Conservation (phyloP, 2,888 invertebrate genomes). For the Griposia aprilina region DNA sequence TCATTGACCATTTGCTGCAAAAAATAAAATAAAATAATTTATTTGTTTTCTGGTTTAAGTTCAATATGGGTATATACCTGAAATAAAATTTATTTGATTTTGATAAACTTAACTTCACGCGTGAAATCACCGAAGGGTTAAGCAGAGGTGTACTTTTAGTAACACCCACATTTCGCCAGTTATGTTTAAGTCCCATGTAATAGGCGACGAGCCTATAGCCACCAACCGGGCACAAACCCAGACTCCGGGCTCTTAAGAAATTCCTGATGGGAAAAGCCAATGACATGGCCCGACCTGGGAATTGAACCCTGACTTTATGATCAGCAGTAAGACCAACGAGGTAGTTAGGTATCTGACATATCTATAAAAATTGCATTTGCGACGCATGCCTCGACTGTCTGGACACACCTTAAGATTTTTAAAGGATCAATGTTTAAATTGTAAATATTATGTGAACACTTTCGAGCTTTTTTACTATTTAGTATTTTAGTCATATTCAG, state of each 20-base stretch:
- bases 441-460: constrained; percentile 61
- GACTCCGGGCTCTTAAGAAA: background rate
- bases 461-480: constrained; percentile 63
- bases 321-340: background rate
- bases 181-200: background rate
- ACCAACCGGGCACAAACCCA: background rate
- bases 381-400: background rate
- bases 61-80: too few species aligned
- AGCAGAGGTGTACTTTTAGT: background rate
- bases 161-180: background rate
- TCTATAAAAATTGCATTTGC: background rate
- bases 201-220: background rate
- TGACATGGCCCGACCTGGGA: background rate
- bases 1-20: too few species aligned
- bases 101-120: too few species aligned
- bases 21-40: too few species aligned
- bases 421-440: constrained; percentile 29
- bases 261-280: background rate
- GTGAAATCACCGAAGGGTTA: background rate
- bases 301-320: too few species aligned
- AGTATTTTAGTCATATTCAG: constrained; percentile 18
- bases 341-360: background rate
- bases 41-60: too few species aligned
- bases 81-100: too few species aligned
- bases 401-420: background rate